A percentile compares a stretch with the other conserved stretches of the same genome.
Conservation (phyloP, 2,113 vertebrate species). For the Pyxicephalus adspersus region DNA sequence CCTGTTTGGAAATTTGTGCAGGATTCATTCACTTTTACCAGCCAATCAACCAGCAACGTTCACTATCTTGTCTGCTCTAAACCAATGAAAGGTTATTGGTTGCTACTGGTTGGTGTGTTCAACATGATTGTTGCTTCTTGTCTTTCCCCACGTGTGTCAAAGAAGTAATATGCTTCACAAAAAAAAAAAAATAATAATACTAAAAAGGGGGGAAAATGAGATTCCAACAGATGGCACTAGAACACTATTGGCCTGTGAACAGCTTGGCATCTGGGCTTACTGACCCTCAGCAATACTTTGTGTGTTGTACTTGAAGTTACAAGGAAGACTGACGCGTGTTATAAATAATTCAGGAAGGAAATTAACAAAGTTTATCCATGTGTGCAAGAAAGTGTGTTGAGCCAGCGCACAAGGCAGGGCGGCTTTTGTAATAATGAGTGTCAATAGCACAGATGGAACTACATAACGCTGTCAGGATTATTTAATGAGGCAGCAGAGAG, state of each 20-base stretch:
- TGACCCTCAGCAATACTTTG: slow-evolving; percentile 1
- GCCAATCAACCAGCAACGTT: no score
- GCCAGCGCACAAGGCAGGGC: background rate
- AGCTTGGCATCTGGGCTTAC: slow-evolving; percentile 6
- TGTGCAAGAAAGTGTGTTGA: slow-evolving; percentile 12
- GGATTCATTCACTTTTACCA: no score
- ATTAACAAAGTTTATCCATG: slow-evolving; percentile 21
- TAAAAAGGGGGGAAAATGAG: no score
- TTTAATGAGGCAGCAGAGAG: no score
- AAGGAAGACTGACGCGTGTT: background rate
- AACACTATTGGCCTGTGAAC: background rate
- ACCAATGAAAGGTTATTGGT: no score
- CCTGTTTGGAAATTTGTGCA: no score
- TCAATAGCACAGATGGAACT: slow-evolving; percentile 6
- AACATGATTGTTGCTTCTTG: no score
- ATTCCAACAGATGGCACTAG: background rate
- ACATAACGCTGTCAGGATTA: background rate
- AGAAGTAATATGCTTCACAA: no score
- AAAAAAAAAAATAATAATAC: no score
- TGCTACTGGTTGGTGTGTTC: no score
- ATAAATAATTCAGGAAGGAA: slow-evolving; percentile 34
- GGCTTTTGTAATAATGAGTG: background rate
- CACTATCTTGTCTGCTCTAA: no score
- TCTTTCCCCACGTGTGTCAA: no score
- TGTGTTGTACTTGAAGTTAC: background rate